A percentile compares a stretch with the other conserved stretches of the same genome.
Conservation (phyloP, 2,888 invertebrate species). For the Drosophila tanythrix region DNA sequence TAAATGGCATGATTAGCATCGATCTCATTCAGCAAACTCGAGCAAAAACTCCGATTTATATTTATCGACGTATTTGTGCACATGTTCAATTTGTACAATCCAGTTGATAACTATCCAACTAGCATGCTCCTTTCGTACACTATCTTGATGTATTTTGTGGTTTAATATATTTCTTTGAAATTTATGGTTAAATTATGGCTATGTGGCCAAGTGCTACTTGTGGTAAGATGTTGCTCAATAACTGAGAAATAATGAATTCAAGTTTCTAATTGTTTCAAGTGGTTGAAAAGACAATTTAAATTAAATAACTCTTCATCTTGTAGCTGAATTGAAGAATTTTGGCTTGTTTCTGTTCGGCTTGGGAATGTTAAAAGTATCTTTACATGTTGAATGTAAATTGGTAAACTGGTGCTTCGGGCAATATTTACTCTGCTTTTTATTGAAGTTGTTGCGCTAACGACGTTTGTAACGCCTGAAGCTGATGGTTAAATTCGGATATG, state of each 20-base stretch:
- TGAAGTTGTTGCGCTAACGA: neutral
- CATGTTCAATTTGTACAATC: neutral
- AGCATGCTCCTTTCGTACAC: too few relatives aligned
- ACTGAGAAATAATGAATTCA: neutral
- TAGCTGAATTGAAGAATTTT: neutral
- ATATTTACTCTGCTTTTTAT: conserved; percentile 5
- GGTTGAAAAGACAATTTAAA: neutral
- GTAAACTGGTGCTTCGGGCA: neutral
- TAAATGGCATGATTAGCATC: too few relatives aligned
- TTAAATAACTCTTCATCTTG: neutral
- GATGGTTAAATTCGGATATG: conserved; percentile 5
- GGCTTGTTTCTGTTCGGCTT: neutral
- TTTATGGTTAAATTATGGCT: conserved; percentile 16
- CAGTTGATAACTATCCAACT: neutral
- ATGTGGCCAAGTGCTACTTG: conserved; percentile 8
- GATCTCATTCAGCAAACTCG: too few relatives aligned
- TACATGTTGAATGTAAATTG: neutral
- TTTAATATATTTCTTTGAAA: conserved; percentile 4
- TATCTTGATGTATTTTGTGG: neutral
- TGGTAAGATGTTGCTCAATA: neutral
- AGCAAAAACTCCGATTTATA: neutral
- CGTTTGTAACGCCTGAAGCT: neutral
- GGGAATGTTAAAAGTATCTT: neutral
- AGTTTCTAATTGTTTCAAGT: conserved; percentile 6
- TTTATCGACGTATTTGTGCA: neutral